phyloP scores from a whole-genome alignment of 2,113 vertebrate species.

The Semnornis frantzii region DNA sequence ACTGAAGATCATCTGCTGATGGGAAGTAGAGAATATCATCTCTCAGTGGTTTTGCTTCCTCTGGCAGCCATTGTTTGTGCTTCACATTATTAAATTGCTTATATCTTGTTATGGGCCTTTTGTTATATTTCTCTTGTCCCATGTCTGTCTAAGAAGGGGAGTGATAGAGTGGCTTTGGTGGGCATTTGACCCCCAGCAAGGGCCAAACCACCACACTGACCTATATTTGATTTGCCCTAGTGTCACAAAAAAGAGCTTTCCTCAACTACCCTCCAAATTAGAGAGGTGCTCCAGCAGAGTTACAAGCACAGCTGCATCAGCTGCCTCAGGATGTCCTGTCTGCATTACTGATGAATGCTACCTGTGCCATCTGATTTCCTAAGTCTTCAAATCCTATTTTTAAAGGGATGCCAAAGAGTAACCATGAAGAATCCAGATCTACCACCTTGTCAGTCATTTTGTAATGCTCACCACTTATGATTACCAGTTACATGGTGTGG shows the following conservation, averaged over 20 bases:
- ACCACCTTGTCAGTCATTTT: not conserved
- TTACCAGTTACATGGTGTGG: fast-evolving
- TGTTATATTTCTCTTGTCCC: no score
- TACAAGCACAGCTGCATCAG: not conserved
- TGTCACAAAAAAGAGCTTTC: not conserved
- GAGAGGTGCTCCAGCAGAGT: not conserved
- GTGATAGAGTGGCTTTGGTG: no score
- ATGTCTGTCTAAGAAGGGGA: no score
- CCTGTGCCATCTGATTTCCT: not conserved
- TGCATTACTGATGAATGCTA: fast-evolving
- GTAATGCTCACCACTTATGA: no score
- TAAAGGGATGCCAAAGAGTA: not conserved
- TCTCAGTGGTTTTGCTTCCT: no score
- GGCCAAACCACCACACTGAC: not conserved
- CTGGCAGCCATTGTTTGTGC: no score
- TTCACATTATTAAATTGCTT: no score
- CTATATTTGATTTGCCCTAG: not conserved
- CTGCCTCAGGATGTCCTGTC: not conserved
- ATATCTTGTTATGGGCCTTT: no score
- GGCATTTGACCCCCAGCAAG: no score
- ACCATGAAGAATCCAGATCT: not conserved
- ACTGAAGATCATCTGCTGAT: no score
- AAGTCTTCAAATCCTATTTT: not conserved
- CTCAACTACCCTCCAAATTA: not conserved
- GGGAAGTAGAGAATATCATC: no score